Conservation (phyloP, 2,888 invertebrate genomes). For the Argyresthia albistria region DNA sequence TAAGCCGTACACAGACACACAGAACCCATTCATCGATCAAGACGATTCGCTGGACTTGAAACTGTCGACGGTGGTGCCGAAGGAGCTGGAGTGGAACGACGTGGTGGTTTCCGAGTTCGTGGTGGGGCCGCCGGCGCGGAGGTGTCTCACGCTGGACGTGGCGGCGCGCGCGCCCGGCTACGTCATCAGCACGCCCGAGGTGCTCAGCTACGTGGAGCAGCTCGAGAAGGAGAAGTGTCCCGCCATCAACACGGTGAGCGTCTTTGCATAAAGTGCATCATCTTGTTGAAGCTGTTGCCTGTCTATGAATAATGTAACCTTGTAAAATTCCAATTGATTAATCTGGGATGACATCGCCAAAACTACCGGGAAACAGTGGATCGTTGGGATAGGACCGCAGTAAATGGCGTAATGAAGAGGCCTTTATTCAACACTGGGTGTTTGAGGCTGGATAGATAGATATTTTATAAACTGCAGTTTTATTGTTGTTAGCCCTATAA, state of each 20-base stretch:
- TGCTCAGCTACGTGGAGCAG: conserved; percentile 56
- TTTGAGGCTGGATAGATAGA: no score
- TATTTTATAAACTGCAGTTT: no score
- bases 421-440: no score
- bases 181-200: conserved; percentile 58
- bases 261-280: no score
- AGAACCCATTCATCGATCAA: conserved; percentile 49
- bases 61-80: conserved; percentile 41
- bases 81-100: conserved; percentile 48
- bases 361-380: no score
- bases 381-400: no score
- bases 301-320: no score
- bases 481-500: no score
- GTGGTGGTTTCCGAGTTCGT: conserved; percentile 10
- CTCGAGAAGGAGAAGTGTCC: conserved; percentile 51
- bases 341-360: no score
- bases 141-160: conserved; percentile 37
- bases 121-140: conserved; percentile 1
- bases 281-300: no score
- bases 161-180: conserved; percentile 27
- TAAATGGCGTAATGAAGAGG: no score
- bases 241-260: conserved; percentile 30
- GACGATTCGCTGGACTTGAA: conserved; percentile 54
- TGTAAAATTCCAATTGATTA: no score
- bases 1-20: conserved; percentile 32